Percentiles rank a stretch among this genome's conserved stretches.
Evolutionary conservation across 1,140 invertebrate genomes (phyloP).

Genomic region (Onthophagus taurus): DNA sequence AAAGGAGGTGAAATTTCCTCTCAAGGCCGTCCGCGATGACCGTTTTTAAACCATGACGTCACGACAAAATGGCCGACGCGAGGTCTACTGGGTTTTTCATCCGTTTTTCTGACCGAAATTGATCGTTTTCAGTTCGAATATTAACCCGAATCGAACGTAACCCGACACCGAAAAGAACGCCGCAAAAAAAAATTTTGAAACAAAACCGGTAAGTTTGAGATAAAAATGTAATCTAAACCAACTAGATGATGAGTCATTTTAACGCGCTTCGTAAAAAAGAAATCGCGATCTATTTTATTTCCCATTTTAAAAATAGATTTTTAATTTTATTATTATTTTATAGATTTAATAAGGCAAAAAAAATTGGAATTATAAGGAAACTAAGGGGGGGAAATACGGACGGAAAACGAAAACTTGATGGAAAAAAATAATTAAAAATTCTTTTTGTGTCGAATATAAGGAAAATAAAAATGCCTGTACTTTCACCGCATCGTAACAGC

Average conservation of each 20-base stretch:
- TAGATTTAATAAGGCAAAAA: constrained; percentile 16
- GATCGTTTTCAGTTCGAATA: background rate
- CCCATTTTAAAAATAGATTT: constrained; percentile 3
- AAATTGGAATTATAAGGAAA: constrained; percentile 7
- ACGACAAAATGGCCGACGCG: constrained; percentile 7
- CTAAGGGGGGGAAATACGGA: background rate
- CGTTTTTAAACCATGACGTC: no score
- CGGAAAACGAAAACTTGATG: background rate
- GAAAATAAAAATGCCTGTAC: constrained; percentile 47
- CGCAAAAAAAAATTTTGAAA: background rate
- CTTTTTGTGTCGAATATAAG: no score
- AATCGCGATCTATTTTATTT: background rate
- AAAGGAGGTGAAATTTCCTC: no score
- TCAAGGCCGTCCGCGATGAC: no score
- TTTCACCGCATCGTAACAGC: constrained; percentile 43
- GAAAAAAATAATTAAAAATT: background rate
- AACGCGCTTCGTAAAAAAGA: background rate
- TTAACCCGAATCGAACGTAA: background rate
- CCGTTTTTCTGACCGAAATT: no score
- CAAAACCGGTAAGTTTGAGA: background rate
- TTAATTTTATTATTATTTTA: background rate
- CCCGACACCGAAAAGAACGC: background rate
- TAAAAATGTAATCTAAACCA: background rate
- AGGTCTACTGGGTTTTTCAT: background rate
- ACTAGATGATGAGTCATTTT: background rate